Conservation (phyloP, 2,888 invertebrate genomes). For the Mycalesis mineus region DNA sequence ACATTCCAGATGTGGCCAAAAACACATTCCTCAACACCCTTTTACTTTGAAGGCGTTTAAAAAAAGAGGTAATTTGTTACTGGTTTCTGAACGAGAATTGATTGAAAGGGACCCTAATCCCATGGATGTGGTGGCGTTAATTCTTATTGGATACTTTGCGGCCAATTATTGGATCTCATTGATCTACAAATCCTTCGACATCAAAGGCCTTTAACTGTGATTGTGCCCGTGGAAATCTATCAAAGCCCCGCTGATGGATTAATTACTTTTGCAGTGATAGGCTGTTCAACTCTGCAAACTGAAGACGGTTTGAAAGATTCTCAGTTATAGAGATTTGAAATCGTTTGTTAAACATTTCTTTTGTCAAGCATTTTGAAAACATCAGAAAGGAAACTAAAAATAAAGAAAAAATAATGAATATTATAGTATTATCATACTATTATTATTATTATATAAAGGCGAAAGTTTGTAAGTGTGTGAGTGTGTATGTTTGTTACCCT, state of each 20-base stretch:
- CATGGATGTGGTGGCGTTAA: conserved; percentile 3
- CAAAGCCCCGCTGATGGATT: conserved; percentile 1
- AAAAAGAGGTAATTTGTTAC: background rate
- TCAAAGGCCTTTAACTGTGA: conserved; percentile 3
- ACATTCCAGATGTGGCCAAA: background rate
- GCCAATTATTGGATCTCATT: conserved; percentile 6
- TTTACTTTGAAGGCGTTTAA: background rate
- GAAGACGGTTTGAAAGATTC: background rate
- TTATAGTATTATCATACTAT: no score
- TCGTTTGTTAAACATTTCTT: no score
- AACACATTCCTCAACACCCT: background rate
- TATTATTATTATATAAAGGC: no score
- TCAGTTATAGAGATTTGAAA: no score
- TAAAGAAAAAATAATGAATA: no score
- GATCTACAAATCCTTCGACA: conserved; percentile 3
- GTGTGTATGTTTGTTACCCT: no score
- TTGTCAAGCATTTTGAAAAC: no score
- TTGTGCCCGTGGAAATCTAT: conserved; percentile 1
- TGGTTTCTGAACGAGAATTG: background rate
- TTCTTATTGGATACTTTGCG: conserved; percentile 12
- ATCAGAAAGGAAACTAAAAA: no score
- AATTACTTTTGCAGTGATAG: background rate
- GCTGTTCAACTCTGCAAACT: background rate
- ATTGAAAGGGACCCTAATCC: conserved; percentile 5
- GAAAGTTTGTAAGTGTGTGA: no score